Base-by-base conservation (phyloP, 2,888 invertebrate genomes). In the Ornithoptera alexandrae region DNA sequence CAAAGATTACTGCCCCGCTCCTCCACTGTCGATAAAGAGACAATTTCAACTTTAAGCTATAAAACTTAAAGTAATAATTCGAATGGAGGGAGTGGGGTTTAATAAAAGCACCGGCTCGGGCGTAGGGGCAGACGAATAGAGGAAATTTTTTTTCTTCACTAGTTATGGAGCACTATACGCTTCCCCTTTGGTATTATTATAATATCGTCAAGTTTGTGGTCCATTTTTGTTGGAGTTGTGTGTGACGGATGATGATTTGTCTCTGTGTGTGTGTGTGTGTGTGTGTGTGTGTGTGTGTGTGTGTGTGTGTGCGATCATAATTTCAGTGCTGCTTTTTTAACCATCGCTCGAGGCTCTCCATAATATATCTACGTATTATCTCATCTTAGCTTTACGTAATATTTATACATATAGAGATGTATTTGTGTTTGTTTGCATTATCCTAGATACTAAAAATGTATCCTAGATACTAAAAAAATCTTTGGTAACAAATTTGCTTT, bases 131-230 rank as follows among this genome's bases (percentile, higher is more conserved):
- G 79, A 78, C 80, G 84, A 79, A 84, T 86, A 84, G 86, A 81
- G 81, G 81, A 82, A 84, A 82, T 86, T 85, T 84, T 86, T 84
- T 79, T 75, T 74, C 75, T 62, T 66, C 58, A 58, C 30, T 72
- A 76, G 79, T 79, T 75, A 69, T 73, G 72, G 62, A 67, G 56
- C 67, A 67, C 70, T 75, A 74, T 73, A 72, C 72, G 74, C 74
- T 78, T 81, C 82, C 79, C 82, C 79, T 76, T 83, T 78, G 83
- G 88, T 89, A 86, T 90, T 92, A 92, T 92, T 92, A 92, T 90
- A 91, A 91, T 88, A 89, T 92, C 90, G 88, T 92, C 91, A 90
- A 85, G 88, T 82, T 75, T 73, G 72, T 76, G 80, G 77, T 77
- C 77, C 81, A 82, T 86, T 88, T 88, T 86, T 84, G 83, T 87